These are phyloP conservation scores for Thereva unica DNA, from an alignment of 2,888 invertebrate genomes.

Conservation along the genomic window DNA sequence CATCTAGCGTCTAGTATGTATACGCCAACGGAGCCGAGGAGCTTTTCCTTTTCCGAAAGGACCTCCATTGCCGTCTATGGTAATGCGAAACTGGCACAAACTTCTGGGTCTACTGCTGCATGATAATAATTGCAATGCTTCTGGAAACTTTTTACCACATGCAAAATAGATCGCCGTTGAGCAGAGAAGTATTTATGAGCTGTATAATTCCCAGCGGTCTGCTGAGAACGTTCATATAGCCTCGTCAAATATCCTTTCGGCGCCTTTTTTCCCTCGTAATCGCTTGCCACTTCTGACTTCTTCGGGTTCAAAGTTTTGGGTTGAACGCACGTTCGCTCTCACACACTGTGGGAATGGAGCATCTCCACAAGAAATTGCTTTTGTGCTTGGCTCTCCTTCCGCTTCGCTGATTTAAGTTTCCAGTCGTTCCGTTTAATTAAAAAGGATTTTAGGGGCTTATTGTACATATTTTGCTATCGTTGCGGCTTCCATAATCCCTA, in stretches of 20 bases:
- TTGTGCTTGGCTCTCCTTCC: slow-evolving; percentile 22
- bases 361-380: slow-evolving; percentile 28
- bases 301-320: neutral
- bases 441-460: slow-evolving; percentile 25
- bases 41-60: too few species aligned
- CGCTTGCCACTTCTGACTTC: neutral
- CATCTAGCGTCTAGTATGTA: slow-evolving; percentile 1
- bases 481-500: slow-evolving; percentile 28
- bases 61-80: too few species aligned
- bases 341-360: neutral
- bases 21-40: neutral
- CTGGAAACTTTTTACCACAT: slow-evolving; percentile 2
- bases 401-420: slow-evolving; percentile 24
- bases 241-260: too few species aligned
- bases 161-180: slow-evolving; percentile 14
- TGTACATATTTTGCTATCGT: slow-evolving; percentile 21
- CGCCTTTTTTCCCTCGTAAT: too few species aligned
- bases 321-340: too few species aligned
- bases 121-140: neutral
- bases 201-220: too few species aligned
- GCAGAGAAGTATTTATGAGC: too few species aligned
- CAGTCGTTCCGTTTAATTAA: slow-evolving; percentile 31
- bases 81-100: too few species aligned
- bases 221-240: too few species aligned
- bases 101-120: too few species aligned